These are phyloP conservation scores for Nipponia nippon DNA, from an alignment of 2,113 vertebrate genomes.

Conservation along the genomic window DNA sequence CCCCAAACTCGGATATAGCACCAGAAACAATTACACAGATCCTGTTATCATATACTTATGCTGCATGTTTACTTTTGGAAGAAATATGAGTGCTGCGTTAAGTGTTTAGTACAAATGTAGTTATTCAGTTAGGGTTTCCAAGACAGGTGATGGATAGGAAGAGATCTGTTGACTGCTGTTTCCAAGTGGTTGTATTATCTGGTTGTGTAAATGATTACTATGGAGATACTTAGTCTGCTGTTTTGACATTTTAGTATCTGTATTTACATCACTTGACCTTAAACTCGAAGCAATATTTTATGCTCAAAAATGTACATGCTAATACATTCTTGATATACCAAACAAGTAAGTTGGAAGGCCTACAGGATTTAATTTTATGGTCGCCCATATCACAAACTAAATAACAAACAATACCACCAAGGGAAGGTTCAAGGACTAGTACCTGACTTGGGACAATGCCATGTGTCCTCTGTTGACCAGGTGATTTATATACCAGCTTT, in stretches of 20 bases:
- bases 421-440: neutral
- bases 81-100: neutral
- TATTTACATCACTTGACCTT: neutral
- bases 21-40: neutral
- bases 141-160: neutral
- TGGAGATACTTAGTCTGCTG: neutral
- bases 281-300: neutral
- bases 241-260: neutral
- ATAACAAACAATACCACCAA: neutral
- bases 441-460: neutral
- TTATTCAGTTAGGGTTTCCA: neutral
- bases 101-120: neutral
- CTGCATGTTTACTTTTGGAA: neutral
- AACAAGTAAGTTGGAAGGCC: neutral
- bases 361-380: neutral
- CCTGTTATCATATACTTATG: neutral
- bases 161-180: neutral
- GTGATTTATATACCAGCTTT: neutral
- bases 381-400: neutral
- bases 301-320: neutral
- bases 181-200: neutral
- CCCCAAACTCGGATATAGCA: accelerated
- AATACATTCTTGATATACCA: neutral
- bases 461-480: neutral
- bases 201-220: neutral